Percentiles rank a stretch among this genome's conserved stretches.
Conservation (phyloP, 2,113 vertebrate genomes). For the Oryzias javanicus region DNA sequence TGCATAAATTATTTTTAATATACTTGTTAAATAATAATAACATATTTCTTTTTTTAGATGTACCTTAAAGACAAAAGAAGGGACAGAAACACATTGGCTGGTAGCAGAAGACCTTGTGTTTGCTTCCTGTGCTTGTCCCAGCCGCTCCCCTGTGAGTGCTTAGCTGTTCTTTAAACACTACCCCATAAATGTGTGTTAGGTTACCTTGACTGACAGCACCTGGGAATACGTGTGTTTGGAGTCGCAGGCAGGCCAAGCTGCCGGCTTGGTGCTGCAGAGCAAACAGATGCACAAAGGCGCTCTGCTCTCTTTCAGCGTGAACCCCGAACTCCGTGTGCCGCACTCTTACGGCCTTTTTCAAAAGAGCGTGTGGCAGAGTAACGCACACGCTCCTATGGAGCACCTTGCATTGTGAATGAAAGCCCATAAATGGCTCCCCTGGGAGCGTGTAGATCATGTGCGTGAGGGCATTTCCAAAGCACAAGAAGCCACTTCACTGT, state of each 20-base stretch:
- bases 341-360: not conserved
- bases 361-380: not conserved
- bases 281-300: not conserved
- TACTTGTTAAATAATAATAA: too few relatives aligned
- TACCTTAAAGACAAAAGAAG: constrained; percentile 25
- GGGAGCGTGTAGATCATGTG: constrained; percentile 38
- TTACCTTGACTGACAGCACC: constrained; percentile 37
- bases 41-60: constrained; percentile 23
- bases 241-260: not conserved
- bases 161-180: constrained; percentile 27
- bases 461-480: constrained; percentile 24
- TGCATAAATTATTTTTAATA: too few relatives aligned
- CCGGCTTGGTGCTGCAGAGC: not conserved
- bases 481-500: constrained; percentile 12
- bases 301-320: not conserved
- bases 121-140: constrained; percentile 4
- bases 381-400: not conserved
- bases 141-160: constrained; percentile 16
- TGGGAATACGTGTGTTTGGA: constrained; percentile 7
- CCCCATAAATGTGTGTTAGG: constrained; percentile 4
- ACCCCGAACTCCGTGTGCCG: not conserved
- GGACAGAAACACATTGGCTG: constrained; percentile 14
- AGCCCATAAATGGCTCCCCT: constrained; percentile 34
- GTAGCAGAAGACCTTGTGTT: constrained; percentile 10
- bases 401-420: constrained; percentile 3